Base-by-base conservation (phyloP, 2,888 invertebrate species). In the Pogonocherus hispidulus region DNA sequence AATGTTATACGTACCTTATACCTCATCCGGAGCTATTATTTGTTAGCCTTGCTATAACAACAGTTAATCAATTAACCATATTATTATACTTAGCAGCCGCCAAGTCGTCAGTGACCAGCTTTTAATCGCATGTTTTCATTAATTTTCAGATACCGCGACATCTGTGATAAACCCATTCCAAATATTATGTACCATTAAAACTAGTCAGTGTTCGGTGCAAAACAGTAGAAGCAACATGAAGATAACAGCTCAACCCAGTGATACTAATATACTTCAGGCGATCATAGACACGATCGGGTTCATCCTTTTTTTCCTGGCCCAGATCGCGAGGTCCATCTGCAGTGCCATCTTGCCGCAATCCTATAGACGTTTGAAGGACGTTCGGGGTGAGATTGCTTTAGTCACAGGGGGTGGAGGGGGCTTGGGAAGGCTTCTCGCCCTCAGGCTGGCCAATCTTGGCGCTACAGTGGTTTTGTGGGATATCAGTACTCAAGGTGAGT, bases 371-470 rank as follows among this genome's bases (percentile, higher is more conserved):
- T 89, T 90, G 85, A 94, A 94, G 84, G 90, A 91, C 74, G 86
- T 95, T 68, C 88, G 87, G 70, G 93, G 92, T 41, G 93, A 95
- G 80, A 89, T 94, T 41, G 95, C 94, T 0, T 87, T 97, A 51
- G 91, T 97, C 23, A 97, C 97, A 0, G 97, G 97, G 0, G 95
- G 95, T 16, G 97, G 96, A 35, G 92, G 93, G 37, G 96, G 96
- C 2, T 87, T 96, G 14, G 96, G 96, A 4, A 89, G 95, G 72
- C 88, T 95, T 59, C 86, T 95, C 65, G 92, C 94, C 1, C 84
- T 93, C 75, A 88, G 93, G 76, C 87, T 96, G 54, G 92, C 94
- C 18, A 89, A 92, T 80, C 89, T 93, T 66, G 94, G 94, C 60
- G 93, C 93, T 74, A 91, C 89, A 71, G 90, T 97, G 63, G 91